These are phyloP conservation scores for Chionoecetes opilio DNA, from an alignment of 1,140 invertebrate genomes.

Conservation along the genomic window DNA sequence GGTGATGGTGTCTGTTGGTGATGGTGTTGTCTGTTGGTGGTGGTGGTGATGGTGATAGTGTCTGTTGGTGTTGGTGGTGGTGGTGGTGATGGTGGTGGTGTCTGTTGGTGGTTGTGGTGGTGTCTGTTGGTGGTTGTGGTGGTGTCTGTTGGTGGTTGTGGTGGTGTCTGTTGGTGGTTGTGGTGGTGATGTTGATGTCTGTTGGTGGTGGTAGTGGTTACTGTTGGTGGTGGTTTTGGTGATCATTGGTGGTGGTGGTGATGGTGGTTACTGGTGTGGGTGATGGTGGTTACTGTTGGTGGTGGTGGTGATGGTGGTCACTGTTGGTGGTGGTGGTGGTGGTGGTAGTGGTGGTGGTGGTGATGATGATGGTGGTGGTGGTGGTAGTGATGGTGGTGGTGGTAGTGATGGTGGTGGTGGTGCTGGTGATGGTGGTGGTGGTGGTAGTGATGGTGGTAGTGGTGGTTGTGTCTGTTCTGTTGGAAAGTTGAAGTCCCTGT, in stretches of 20 bases:
- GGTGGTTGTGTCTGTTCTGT: neutral
- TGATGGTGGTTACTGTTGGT: neutral
- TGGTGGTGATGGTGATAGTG: neutral
- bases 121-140: neutral
- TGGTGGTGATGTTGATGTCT: neutral
- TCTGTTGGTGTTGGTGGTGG: neutral
- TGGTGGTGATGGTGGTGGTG: neutral
- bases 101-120: neutral
- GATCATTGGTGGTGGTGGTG: neutral
- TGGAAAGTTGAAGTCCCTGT: neutral
- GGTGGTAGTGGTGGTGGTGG: neutral
- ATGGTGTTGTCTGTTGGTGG: neutral
- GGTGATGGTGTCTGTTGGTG: neutral
- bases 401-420: neutral
- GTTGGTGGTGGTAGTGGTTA: neutral
- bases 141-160: neutral
- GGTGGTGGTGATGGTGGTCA: neutral
- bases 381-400: neutral
- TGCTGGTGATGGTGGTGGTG: neutral
- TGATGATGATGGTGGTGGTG: neutral
- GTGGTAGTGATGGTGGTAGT: neutral
- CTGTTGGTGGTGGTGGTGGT: neutral
- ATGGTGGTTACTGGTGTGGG: neutral
- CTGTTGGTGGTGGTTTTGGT: neutral
- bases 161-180: neutral